Base-by-base conservation (phyloP, 2,797 vertebrate genomes). In the Danio jaintianensis region DNA sequence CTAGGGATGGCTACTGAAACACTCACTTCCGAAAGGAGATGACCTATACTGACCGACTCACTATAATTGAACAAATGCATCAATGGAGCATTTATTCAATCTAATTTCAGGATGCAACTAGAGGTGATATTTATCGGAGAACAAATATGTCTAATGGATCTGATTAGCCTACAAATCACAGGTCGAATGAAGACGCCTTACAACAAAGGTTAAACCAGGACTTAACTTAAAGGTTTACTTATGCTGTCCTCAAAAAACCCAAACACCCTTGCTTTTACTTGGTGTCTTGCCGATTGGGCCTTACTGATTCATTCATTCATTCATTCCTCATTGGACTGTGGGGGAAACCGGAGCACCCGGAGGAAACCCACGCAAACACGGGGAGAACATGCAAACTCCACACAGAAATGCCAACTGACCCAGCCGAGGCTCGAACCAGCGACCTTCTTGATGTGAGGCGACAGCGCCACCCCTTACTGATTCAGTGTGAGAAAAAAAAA, bases 81-180 rank as follows among this genome's bases (percentile, higher is more conserved):
- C 69, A 78, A 56, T 68, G 43, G n/a, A 22, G 48, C 18, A 47
- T 79, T 82, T 40, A 45, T 40, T 63, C 70, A 70, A 77, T 82
- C 63, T 67, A 76, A 78, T 78, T 64, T 67, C 59, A 70, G 43
- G 42, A 76, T 63, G 48, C 55, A 85, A 59, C 42, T 50, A 76
- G 53, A 64, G 40, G 53, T 40, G 68, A 68, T 75, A 16, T 50
- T 20, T 74, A 74, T 61, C n/a, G 36, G 52, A 84, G 20, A 73
- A 62, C 71, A 79, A 83, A 83, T 86, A 73, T 56, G 55, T 81
- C 56, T 64, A 77, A 69, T 59, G 59, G n/a, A 81, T 77, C 7
- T 22, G 42, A 83, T 82, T 82, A 75, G 78, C 69, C 59, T 53
- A 73, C 63, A 80, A 76, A 82, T 81, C 52, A 70, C 47, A 80